These are phyloP conservation scores for Corythoichthys intestinalis DNA, from an alignment of 2,113 vertebrate species.

Conservation along the genomic window DNA sequence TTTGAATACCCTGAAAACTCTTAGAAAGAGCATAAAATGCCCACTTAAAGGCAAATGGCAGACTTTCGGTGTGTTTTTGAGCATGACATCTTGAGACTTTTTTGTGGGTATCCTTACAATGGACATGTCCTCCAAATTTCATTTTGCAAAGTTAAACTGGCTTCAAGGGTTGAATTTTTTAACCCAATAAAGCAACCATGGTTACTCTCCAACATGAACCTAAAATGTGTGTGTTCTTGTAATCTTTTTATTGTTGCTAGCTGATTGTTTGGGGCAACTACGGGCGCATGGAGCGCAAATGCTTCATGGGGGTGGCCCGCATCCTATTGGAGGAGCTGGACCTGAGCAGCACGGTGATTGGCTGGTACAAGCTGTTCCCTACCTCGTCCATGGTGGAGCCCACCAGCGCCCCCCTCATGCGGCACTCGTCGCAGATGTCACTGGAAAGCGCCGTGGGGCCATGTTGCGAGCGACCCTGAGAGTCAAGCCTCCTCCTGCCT, in stretches of 20 bases:
- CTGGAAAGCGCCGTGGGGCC: conserved; percentile 96
- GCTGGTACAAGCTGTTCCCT: conserved; percentile 99
- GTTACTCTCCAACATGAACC: too few relatives aligned
- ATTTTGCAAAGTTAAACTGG: too few relatives aligned
- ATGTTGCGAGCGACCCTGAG: conserved; percentile 92
- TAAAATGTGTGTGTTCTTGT: background rate
- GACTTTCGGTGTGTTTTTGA: too few relatives aligned
- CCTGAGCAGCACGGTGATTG: conserved; percentile 90
- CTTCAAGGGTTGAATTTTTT: too few relatives aligned
- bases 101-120: too few relatives aligned
- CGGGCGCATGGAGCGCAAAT: conserved; percentile 95
- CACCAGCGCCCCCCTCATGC: conserved; percentile 87
- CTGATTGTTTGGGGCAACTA: conserved; percentile 99
- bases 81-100: too few relatives aligned
- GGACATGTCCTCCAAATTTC: too few relatives aligned
- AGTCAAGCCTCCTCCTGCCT: background rate
- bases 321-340: conserved; percentile 97
- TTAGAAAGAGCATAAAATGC: background rate
- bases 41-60: background rate
- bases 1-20: too few relatives aligned
- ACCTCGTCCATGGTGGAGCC: conserved; percentile 98
- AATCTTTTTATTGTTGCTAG: conserved; percentile 50
- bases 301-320: conserved; percentile 97
- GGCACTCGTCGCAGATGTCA: conserved; percentile 95
- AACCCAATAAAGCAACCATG: too few relatives aligned